Evolutionary conservation across 2,113 vertebrate species (phyloP).

Genomic region (Psilopsiagon aymara): DNA sequence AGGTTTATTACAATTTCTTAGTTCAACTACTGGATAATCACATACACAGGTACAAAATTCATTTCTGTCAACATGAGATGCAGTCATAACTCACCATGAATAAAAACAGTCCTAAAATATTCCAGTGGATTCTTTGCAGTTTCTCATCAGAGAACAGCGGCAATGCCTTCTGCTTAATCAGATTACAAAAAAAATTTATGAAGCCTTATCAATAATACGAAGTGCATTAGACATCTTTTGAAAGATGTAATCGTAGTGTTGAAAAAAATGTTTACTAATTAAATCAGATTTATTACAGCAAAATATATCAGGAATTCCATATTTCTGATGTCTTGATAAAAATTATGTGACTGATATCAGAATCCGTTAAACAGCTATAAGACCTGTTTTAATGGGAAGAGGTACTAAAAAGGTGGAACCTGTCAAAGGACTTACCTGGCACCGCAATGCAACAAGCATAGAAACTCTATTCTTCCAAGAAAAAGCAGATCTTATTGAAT

Average conservation of each 20-base stretch:
- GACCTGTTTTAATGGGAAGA: neutral
- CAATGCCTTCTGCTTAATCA: neutral
- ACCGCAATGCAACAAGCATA: neutral
- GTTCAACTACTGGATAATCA: neutral
- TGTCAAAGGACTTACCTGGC: neutral
- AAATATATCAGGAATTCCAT: neutral
- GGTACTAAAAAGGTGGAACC: neutral
- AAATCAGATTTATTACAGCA: neutral
- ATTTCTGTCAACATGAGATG: neutral
- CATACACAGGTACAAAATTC: neutral
- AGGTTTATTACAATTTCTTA: neutral
- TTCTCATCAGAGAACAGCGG: neutral
- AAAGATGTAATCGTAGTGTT: neutral
- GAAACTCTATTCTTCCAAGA: neutral
- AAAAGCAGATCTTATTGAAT: neutral
- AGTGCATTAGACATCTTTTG: conserved; percentile 38
- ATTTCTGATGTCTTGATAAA: neutral
- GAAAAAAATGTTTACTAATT: neutral
- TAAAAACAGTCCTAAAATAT: neutral
- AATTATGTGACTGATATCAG: neutral
- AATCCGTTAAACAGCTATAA: neutral
- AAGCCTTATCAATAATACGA: neutral
- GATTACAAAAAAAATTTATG: neutral
- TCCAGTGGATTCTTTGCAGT: neutral
- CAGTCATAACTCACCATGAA: neutral